Base-by-base conservation (phyloP, 2,113 vertebrate species). In the Acrocephalus kingi region DNA sequence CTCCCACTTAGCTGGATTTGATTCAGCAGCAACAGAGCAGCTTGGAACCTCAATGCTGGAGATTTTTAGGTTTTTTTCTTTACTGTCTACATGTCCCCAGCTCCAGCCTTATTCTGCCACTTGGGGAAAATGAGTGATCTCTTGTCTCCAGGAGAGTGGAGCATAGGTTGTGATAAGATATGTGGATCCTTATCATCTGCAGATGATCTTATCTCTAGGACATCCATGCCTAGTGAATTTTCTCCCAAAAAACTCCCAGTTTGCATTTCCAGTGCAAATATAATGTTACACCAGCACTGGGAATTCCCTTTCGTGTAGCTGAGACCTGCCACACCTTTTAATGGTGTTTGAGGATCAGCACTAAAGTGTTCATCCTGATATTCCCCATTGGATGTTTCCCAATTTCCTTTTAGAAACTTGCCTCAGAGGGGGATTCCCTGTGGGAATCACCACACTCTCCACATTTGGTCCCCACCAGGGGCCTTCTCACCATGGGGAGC, bases 31-130 rank as follows among this genome's bases (percentile, higher is more conserved):
- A 71, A 2, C 58, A 85, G 39, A 83, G 27, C 14, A 56, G 2
- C 2, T 66, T 56, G 62, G n/a, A 69, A 69, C 10, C 8, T 19
- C 6, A 69, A 0, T 58, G 8, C 5, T 79, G 43, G 22, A 71
- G 28, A 11, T 10, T 27, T 68, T 45, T 22, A 49, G 20, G 0
- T 4, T 18, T 13, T 33, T 45, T 46, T 52, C 37, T 51, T 55
- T 54, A 9, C 8, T 63, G 0, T 17, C 4, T 23, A 1, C 3
- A 4, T 55, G 7, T 45, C 7, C 19, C 6, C 25, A 71, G 13
- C 5, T 84, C 22, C 64, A 77, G 12, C 10, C 13, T 63, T 43
- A 6, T 28, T 56, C 41, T 55, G 10, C 18, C 28, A 0, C 17
- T 8, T 68, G 25, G 28, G 39, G 68, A 68, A 43, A n/a, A 23